These are phyloP conservation scores for Meriones psammophilus DNA, from an alignment of 2,797 vertebrate species.

Conservation along the genomic window DNA sequence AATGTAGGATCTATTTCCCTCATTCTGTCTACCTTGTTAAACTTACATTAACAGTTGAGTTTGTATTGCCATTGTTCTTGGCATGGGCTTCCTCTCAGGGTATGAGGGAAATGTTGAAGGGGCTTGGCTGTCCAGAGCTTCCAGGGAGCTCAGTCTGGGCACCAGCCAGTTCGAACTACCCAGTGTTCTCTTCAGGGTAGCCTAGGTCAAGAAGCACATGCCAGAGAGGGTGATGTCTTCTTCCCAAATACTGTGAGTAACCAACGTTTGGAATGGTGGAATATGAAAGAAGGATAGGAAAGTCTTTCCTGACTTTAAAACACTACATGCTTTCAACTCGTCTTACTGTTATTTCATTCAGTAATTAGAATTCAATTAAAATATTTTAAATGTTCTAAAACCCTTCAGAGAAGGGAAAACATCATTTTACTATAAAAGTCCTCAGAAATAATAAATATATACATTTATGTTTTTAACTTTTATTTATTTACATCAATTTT, in stretches of 20 bases:
- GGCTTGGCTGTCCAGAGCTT: not conserved
- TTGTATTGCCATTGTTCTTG: not conserved
- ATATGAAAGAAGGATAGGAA: not conserved
- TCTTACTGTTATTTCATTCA: not conserved
- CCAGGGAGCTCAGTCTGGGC: not conserved
- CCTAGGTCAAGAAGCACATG: not conserved
- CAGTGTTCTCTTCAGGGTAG: not conserved
- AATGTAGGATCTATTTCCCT: not conserved
- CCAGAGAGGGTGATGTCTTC: not conserved
- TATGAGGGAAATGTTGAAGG: not conserved
- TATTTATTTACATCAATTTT: constrained; percentile 22
- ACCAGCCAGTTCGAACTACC: not conserved
- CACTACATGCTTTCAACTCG: not conserved
- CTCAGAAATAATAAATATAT: not conserved
- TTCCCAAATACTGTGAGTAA: not conserved
- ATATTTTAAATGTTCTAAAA: constrained; percentile 43
- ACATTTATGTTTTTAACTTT: not conserved
- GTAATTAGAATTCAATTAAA: not conserved
- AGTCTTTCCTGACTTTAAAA: not conserved
- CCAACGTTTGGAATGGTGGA: not conserved
- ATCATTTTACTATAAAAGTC: not conserved
- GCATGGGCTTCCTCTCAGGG: not conserved
- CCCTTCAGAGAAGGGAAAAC: constrained; percentile 33
- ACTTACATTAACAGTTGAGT: not conserved
- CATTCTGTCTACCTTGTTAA: not conserved